phyloP scores from a whole-genome alignment of 1,140 invertebrate genomes.

The Drosophila pallidifrons region DNA sequence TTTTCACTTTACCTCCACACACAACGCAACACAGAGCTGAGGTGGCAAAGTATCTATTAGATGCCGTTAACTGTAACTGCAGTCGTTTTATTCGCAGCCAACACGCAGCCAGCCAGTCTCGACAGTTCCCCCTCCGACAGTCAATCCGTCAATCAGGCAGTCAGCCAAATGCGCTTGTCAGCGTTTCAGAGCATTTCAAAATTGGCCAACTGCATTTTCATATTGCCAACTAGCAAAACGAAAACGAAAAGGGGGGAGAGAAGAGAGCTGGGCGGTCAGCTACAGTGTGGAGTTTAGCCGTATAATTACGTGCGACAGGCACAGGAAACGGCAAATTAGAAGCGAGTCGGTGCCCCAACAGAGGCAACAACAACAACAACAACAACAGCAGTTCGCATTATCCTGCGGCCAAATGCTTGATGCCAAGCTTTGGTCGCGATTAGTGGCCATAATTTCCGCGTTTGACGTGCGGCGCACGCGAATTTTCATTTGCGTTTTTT shows the following conservation, averaged over 20 bases:
- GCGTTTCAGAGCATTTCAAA: constrained; percentile 50
- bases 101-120: constrained; percentile 54
- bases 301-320: constrained; percentile 69
- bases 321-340: constrained; percentile 77
- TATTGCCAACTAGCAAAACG: constrained; percentile 19
- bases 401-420: constrained; percentile 60
- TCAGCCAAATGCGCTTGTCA: constrained; percentile 62
- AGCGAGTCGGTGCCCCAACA: constrained; percentile 19
- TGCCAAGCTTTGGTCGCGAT: constrained; percentile 47
- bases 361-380: background rate
- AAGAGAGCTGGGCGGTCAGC: constrained; percentile 4
- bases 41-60: constrained; percentile 81
- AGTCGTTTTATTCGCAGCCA: constrained; percentile 70
- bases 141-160: constrained; percentile 12
- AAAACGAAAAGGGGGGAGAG: background rate
- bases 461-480: constrained; percentile 58
- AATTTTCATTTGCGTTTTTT: constrained; percentile 20
- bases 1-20: constrained; percentile 24
- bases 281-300: constrained; percentile 12
- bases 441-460: constrained; percentile 63
- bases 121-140: background rate
- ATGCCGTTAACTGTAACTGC: constrained; percentile 79
- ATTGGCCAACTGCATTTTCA: constrained; percentile 54
- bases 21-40: constrained; percentile 39
- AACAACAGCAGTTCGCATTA: constrained; percentile 51